Base-by-base conservation (phyloP, 2,888 invertebrate species). In the Lysandra coridon region DNA sequence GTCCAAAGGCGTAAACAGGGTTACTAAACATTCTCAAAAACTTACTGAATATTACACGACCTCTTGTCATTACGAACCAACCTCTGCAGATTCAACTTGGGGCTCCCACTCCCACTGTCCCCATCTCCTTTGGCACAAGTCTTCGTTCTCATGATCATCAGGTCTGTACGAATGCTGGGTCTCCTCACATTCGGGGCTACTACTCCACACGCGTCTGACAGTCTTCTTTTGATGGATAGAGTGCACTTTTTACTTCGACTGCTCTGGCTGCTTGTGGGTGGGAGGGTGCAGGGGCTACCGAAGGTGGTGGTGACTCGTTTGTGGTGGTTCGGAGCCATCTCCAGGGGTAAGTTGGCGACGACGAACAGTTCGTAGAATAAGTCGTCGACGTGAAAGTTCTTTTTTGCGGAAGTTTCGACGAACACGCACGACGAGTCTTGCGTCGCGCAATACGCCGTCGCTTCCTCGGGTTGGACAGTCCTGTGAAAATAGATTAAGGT, bases 261-360 rank as follows among this genome's bases (percentile, higher is more conserved):
- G 73, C 95, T 95, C 82, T 96, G 96, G 53, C 96, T 95, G 82
- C 96, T 95, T 0, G 96, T 96, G 0, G 96, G 96, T 1, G 97
- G 97, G 82, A 97, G 87, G 10, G 97, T 97, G 83, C 97, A 97
- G 0, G 97, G 97, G 80, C 97, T 97, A 5, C 97, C 96, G 83
- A 97, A 97, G 10, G 96, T 96, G 17, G 96, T 96, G 84, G 96
- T 96, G 73, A 98, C 97, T 80, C 97, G 95, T 85, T 97, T 96
- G 90, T 98, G 98, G 87, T 98, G 97, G 86, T 98, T 97, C 0
- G 97, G 97, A 33, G 98, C 97, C 98, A 98, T 98, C 93, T 98
- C 98, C 85, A 97, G 91, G 0, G 98, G 98, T 80, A 98, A 91
- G 88, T 97, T 97, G 49, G 98, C 97, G 77, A 97, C 96, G 79